Evolutionary conservation across 2,888 invertebrate genomes (phyloP), one percentile per base, ranked within the genome.

Genomic region (Drosophila yooni): DNA sequence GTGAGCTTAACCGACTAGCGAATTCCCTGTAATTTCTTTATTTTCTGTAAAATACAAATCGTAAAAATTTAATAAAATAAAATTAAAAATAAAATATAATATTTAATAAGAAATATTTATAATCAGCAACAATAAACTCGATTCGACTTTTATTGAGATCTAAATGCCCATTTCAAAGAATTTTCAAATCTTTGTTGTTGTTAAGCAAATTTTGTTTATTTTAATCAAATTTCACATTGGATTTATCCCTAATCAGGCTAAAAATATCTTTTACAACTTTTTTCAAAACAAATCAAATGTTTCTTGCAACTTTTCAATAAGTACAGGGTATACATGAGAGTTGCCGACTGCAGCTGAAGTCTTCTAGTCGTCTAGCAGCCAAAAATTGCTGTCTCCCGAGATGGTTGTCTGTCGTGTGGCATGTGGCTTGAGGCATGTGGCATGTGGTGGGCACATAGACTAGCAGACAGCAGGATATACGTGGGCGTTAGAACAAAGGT

Each of bases 401-500:
- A 33, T 50, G 46, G 36, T 50, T 38, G 29, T 50, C 40, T 46
- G 31, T 40, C 60, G 57, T 71, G 57, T 34, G 43, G 60, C 65
- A 50, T 74, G 62, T n/a, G 50, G 61, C 64, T 56, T 70, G 54
- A 33, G 58, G 68, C 58, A 59, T 74, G 62, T 21, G 48, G 74
- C 60, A 66, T 71, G 62, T 67, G 56, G 71, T 75, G 75, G 69
- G 80, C 60, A 48, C 27, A 61, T 51, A 63, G 62, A 52, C 60
- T 34, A 6, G n/a, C 1, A 50, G 36, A 2, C 36, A 18, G 36
- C 72, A 74, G 77, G 74, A 81, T 73, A 78, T 70, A 68, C 57
- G 84, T 86, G 83, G 84, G 85, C 80, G 89, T 83, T 75, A 81
- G 89, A 83, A 88, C 83, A 77, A 80, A 76, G 70, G 64, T 57